Conservation (phyloP, 1,140 invertebrate genomes). For the Pantala flavescens region DNA sequence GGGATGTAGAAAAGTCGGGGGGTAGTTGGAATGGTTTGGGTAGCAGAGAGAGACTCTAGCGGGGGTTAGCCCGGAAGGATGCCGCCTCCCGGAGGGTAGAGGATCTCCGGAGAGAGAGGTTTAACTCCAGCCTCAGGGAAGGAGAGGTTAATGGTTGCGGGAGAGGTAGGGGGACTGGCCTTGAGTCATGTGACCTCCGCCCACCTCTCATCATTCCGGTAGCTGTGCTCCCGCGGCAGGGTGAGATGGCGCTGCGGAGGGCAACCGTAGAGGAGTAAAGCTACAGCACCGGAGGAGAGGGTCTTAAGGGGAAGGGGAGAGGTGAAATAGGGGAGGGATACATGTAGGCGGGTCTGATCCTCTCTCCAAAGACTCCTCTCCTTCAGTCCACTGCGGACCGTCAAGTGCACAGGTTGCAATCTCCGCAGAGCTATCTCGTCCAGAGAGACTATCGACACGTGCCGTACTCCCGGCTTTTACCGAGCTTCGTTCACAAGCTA, state of each 20-base stretch:
- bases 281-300: no score
- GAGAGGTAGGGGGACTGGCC: neutral
- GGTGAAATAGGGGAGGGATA: neutral
- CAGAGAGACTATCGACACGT: neutral
- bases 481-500: neutral
- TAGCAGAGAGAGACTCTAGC: no score
- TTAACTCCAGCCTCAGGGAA: neutral
- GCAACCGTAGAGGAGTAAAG: no score
- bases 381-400: neutral
- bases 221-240: conserved; percentile 1
- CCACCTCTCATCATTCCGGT: neutral
- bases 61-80: neutral
- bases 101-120: neutral
- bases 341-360: neutral
- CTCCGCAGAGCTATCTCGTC: neutral
- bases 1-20: no score
- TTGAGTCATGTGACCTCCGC: neutral
- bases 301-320: neutral
- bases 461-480: neutral
- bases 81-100: neutral
- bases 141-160: neutral
- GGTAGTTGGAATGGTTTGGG: no score
- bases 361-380: neutral
- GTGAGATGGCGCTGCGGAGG: no score
- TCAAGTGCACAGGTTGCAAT: neutral